Evolutionary conservation across 2,797 vertebrate genomes (phyloP).

Genomic region (Mormyrops boulengeri): DNA sequence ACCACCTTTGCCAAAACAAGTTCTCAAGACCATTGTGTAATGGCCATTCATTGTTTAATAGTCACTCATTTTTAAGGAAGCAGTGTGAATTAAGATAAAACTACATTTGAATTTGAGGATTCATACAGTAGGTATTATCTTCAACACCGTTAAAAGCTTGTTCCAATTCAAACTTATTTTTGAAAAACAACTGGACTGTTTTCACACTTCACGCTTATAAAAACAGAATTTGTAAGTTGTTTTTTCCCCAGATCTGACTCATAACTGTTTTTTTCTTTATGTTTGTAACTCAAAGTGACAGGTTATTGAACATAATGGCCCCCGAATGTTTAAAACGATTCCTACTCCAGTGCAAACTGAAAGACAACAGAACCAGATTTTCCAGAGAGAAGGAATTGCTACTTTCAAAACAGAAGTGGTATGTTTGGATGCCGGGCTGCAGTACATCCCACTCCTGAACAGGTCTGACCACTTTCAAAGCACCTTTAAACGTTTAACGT

Average conservation of each 20-base stretch:
- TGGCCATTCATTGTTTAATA: not conserved
- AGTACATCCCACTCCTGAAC: not conserved
- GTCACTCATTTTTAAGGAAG: not conserved
- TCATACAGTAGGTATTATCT: not conserved
- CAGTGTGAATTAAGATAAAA: not conserved
- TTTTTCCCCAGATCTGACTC: not conserved
- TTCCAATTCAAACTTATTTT: not conserved
- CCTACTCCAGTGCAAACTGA: not conserved
- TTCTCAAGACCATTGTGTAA: not conserved
- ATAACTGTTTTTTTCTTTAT: not conserved
- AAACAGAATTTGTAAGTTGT: not conserved
- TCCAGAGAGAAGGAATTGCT: not conserved
- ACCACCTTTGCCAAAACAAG: not conserved
- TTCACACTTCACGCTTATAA: not conserved
- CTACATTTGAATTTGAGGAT: not conserved
- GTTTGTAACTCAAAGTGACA: not conserved
- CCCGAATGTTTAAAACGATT: not conserved
- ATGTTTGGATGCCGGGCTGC: not conserved
- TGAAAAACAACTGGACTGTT: not conserved
- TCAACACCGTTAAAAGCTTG: not conserved
- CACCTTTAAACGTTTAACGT: not conserved
- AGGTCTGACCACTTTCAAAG: not conserved
- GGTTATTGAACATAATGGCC: not conserved
- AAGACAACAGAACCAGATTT: not conserved
- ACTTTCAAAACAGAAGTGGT: not conserved